A percentile compares a stretch with the other conserved stretches of the same genome.
Evolutionary conservation across 2,888 invertebrate species (phyloP).

Genomic region (Volucella inanis): DNA sequence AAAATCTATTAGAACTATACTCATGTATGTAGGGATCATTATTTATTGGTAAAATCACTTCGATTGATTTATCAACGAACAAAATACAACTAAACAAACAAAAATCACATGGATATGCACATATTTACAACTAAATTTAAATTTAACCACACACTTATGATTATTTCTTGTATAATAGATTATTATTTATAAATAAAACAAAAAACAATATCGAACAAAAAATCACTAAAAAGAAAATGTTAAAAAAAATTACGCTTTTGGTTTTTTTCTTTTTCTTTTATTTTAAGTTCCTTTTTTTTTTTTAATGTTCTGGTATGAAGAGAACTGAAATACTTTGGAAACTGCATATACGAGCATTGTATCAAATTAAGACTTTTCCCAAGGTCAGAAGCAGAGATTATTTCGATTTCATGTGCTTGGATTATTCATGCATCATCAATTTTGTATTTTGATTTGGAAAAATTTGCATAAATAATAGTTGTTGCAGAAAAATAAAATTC

Average conservation of each 20-base stretch:
- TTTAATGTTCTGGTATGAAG: not conserved
- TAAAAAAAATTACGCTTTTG: conserved; percentile 31
- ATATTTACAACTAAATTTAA: conserved; percentile 61
- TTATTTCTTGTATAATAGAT: conserved; percentile 62
- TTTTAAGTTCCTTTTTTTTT: conserved; percentile 5
- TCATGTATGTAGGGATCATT: conserved; percentile 58
- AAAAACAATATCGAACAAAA: conserved; percentile 46
- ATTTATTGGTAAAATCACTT: conserved; percentile 56
- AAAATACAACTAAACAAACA: conserved; percentile 39
- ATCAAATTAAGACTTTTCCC: too few species aligned
- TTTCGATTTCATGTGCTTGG: too few species aligned
- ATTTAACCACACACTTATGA: conserved; percentile 49
- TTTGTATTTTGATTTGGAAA: too few species aligned
- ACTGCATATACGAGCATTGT: too few species aligned
- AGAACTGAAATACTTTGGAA: not conserved
- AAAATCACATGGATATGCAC: conserved; percentile 43
- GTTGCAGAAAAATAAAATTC: too few species aligned
- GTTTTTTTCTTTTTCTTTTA: conserved; percentile 10
- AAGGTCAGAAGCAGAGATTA: too few species aligned
- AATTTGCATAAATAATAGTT: too few species aligned
- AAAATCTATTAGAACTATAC: conserved; percentile 50
- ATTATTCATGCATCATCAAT: too few species aligned
- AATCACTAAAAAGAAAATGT: conserved; percentile 49
- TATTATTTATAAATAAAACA: conserved; percentile 63
- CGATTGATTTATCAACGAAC: conserved; percentile 40